Percentiles rank a stretch among this genome's conserved stretches.
Conservation (phyloP, 2,888 invertebrate species). For the Habrosyne pyritoides region DNA sequence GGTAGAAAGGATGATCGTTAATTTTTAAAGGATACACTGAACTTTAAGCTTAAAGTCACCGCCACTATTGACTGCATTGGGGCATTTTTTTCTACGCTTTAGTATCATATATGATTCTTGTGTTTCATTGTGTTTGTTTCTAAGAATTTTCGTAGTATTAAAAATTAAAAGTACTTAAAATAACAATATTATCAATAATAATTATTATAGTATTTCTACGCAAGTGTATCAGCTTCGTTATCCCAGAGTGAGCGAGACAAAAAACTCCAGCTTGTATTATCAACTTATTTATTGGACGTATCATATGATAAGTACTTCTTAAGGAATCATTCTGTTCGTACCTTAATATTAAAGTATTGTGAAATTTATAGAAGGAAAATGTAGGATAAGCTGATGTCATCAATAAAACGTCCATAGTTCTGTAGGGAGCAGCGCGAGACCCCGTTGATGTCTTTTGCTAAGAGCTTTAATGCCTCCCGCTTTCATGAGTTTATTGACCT, state of each 20-base stretch:
- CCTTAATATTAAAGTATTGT: slow-evolving; percentile 16
- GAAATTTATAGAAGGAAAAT: slow-evolving; percentile 26
- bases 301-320: no score
- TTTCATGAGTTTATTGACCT: slow-evolving; percentile 68
- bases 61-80: slow-evolving; percentile 40
- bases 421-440: slow-evolving; percentile 42
- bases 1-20: slow-evolving; percentile 83
- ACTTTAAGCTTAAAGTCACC: slow-evolving; percentile 61
- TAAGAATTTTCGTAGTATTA: no score
- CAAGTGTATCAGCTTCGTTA: no score
- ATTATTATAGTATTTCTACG: no score
- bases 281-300: no score
- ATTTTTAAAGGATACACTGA: slow-evolving; percentile 80
- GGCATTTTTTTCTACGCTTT: background rate
- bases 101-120: background rate
- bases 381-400: slow-evolving; percentile 37
- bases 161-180: no score
- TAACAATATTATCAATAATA: no score
- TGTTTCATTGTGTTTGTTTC: background rate
- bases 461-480: slow-evolving; percentile 59
- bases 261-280: no score
- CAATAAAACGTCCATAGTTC: slow-evolving; percentile 22
- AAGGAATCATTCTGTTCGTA: no score
- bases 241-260: no score
- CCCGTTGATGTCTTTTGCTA: slow-evolving; percentile 80